A percentile compares a stretch with the other conserved stretches of the same genome.
These are phyloP conservation scores for Cotesia glomerata DNA, from an alignment of 1,140 invertebrate species.

Conservation along the genomic window DNA sequence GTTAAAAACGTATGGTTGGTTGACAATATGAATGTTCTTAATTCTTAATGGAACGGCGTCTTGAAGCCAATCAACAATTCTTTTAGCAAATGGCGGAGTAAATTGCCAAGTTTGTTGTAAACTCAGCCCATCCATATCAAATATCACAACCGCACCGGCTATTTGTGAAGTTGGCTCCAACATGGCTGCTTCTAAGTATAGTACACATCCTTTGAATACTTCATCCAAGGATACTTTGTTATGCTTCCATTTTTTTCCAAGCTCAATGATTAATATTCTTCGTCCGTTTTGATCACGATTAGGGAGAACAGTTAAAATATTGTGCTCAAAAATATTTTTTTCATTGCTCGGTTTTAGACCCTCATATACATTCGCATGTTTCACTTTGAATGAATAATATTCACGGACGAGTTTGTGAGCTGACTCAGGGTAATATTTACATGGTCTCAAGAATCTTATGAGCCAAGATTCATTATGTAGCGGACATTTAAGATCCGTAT, in stretches of 20 bases:
- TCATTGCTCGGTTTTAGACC: slow-evolving; percentile 73
- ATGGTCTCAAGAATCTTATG: slow-evolving; percentile 76
- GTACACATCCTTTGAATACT: slow-evolving; percentile 80
- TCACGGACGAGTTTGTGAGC: slow-evolving; percentile 76
- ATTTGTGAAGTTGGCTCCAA: slow-evolving; percentile 79
- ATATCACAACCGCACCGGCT: slow-evolving; percentile 77
- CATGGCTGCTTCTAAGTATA: slow-evolving; percentile 81
- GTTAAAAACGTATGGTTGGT: slow-evolving; percentile 88
- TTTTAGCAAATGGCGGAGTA: slow-evolving; percentile 80
- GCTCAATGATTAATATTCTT: slow-evolving; percentile 76
- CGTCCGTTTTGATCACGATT: slow-evolving; percentile 77
- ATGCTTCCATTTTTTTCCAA: slow-evolving; percentile 86
- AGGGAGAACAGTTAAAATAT: slow-evolving; percentile 78
- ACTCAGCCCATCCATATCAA: slow-evolving; percentile 83
- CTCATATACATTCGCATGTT: slow-evolving; percentile 76
- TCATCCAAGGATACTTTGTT: slow-evolving; percentile 80
- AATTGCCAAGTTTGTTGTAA: slow-evolving; percentile 83
- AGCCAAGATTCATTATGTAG: slow-evolving; percentile 76
- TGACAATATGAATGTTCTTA: slow-evolving; percentile 86
- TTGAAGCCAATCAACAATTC: slow-evolving; percentile 82
- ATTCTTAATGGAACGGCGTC: slow-evolving; percentile 81
- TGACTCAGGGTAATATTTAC: slow-evolving; percentile 83
- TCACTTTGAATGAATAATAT: slow-evolving; percentile 81
- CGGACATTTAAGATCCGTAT: slow-evolving; percentile 73
- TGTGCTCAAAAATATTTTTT: slow-evolving; percentile 78